phyloP scores from a whole-genome alignment of 2,888 invertebrate genomes.

The Luperina testacea region DNA sequence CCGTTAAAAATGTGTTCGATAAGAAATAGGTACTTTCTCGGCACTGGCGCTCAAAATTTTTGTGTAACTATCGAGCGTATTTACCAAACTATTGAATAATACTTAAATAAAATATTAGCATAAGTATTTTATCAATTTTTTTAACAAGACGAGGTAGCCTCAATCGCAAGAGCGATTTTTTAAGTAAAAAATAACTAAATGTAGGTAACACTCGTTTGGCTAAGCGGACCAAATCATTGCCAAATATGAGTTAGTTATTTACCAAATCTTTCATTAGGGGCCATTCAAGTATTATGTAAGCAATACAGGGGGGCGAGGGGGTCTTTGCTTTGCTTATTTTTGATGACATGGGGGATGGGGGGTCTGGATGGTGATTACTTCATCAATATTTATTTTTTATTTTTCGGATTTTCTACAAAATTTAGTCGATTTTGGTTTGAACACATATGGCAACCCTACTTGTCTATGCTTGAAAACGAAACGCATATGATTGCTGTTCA shows the following conservation, averaged over 20 bases:
- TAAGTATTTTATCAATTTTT: not conserved
- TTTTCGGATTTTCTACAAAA: too few species aligned
- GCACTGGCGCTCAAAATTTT: not conserved
- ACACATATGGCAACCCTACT: too few species aligned
- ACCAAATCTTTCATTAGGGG: constrained; percentile 36
- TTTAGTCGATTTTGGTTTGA: too few species aligned
- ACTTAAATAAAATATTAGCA: not conserved
- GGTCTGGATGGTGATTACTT: too few species aligned
- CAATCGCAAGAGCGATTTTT: not conserved
- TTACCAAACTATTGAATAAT: constrained; percentile 6
- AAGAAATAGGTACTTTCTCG: not conserved
- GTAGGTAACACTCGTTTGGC: constrained; percentile 48
- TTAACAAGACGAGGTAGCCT: not conserved
- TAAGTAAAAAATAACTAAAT: not conserved
- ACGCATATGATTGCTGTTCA: too few species aligned
- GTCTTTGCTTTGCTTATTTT: too few species aligned
- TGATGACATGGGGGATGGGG: too few species aligned
- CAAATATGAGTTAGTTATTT: constrained; percentile 58
- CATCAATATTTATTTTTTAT: too few species aligned
- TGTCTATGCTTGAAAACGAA: too few species aligned
- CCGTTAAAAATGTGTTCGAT: not conserved
- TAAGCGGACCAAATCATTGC: constrained; percentile 70
- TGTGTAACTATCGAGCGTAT: not conserved
- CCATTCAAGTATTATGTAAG: too few species aligned
- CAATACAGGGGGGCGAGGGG: too few species aligned